phyloP scores from a whole-genome alignment of 2,113 vertebrate species.

The Bombycilla garrulus region DNA sequence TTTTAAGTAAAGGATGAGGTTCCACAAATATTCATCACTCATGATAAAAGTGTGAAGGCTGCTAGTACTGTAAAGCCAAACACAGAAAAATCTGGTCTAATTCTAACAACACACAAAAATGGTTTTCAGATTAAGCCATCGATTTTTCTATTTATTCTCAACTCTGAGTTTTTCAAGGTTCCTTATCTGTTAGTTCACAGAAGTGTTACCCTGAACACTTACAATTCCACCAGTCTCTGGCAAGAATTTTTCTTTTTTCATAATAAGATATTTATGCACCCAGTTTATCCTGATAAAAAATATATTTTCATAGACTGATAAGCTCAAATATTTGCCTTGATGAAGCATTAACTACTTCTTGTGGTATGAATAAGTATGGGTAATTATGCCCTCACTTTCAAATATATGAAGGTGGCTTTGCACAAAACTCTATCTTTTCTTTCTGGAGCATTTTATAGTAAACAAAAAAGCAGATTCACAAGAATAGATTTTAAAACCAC shows the following conservation, averaged over 20 bases:
- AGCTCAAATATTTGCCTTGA: slow-evolving; percentile 1
- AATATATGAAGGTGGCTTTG: not conserved
- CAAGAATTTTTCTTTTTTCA: not conserved
- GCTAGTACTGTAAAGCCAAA: not conserved
- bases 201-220: not conserved
- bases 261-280: not conserved
- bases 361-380: not conserved
- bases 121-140: not conserved
- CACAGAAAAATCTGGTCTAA: not conserved
- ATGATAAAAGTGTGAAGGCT: not conserved
- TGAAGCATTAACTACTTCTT: not conserved
- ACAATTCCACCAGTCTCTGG: not conserved
- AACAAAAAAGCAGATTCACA: not conserved
- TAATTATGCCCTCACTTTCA: not conserved
- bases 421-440: not conserved
- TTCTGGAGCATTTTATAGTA: not conserved
- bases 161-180: not conserved
- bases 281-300: not conserved
- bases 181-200: slow-evolving; percentile 5
- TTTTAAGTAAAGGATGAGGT: not conserved
- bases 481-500: not conserved
- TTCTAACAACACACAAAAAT: not conserved
- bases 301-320: not conserved
- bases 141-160: not conserved
- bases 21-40: not conserved